Conservation (phyloP, 2,113 vertebrate species). For the Oncorhynchus clarkii region DNA sequence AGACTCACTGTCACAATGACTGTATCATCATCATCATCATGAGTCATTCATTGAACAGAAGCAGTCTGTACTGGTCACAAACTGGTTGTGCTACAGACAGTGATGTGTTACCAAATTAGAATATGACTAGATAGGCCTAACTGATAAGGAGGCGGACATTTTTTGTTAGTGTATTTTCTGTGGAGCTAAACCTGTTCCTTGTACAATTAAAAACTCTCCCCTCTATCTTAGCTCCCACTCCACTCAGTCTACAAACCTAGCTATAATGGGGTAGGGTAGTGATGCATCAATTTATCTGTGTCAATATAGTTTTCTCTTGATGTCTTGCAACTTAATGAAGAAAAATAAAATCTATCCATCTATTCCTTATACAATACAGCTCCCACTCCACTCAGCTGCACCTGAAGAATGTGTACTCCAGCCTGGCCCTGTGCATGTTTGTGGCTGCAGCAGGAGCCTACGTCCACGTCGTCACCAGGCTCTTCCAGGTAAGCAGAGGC, state of each 20-base stretch:
- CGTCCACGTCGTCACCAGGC: conserved; percentile 72
- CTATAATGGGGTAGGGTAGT: too few relatives aligned
- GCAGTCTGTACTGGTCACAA: too few relatives aligned
- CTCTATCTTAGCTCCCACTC: conserved; percentile 69
- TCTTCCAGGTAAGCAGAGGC: conserved; percentile 77
- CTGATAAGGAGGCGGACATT: too few relatives aligned
- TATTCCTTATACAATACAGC: conserved; percentile 49
- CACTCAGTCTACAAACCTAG: conserved; percentile 64
- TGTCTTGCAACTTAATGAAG: too few relatives aligned
- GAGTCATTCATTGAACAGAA: too few relatives aligned
- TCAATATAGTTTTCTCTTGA: too few relatives aligned
- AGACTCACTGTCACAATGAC: too few relatives aligned
- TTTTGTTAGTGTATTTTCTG: neutral
- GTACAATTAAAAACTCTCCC: neutral
- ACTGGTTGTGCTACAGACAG: too few relatives aligned
- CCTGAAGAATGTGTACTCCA: conserved; percentile 85
- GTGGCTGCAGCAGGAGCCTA: conserved; percentile 78
- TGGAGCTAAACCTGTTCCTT: neutral
- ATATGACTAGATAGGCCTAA: too few relatives aligned
- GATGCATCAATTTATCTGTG: too few relatives aligned
- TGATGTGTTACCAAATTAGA: too few relatives aligned
- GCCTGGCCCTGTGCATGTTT: conserved; percentile 82
- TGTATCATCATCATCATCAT: too few relatives aligned
- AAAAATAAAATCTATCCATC: neutral
- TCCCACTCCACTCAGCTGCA: conserved; percentile 84